Evolutionary conservation across 2,797 vertebrate species (phyloP).

Genomic region (Loris lydekkerianus): DNA sequence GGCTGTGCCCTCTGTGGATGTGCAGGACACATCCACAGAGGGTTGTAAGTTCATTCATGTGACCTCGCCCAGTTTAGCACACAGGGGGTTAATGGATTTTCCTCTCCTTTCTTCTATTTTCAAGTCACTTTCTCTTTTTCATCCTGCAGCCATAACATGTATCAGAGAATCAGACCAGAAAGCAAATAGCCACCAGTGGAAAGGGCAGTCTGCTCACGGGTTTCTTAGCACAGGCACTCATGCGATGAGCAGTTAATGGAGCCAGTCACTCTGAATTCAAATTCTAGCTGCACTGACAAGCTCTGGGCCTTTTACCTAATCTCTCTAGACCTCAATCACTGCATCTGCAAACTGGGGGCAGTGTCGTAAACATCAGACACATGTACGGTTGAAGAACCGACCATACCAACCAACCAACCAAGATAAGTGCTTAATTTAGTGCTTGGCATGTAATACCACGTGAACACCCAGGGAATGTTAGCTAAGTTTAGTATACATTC

Average conservation of each 20-base stretch:
- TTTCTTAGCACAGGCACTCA: not conserved
- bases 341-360: not conserved
- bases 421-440: not conserved
- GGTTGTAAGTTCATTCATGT: not conserved
- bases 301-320: not conserved
- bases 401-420: not conserved
- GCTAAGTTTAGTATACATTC: not conserved
- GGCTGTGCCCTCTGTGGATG: too few relatives aligned
- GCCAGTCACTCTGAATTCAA: not conserved
- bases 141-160: not conserved
- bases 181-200: constrained; percentile 13
- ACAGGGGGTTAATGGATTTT: not conserved
- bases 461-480: not conserved
- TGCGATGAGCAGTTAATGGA: not conserved
- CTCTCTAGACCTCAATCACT: constrained; percentile 47
- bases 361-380: not conserved
- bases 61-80: not conserved
- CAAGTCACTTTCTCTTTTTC: not conserved
- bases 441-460: not conserved
- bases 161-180: constrained; percentile 44
- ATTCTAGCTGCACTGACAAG: constrained; percentile 11
- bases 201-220: not conserved
- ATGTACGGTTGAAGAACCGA: not conserved
- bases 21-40: not conserved
- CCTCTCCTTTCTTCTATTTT: not conserved